Evolutionary conservation across 2,888 invertebrate species (phyloP).

Genomic region (Phaedon cochleariae): DNA sequence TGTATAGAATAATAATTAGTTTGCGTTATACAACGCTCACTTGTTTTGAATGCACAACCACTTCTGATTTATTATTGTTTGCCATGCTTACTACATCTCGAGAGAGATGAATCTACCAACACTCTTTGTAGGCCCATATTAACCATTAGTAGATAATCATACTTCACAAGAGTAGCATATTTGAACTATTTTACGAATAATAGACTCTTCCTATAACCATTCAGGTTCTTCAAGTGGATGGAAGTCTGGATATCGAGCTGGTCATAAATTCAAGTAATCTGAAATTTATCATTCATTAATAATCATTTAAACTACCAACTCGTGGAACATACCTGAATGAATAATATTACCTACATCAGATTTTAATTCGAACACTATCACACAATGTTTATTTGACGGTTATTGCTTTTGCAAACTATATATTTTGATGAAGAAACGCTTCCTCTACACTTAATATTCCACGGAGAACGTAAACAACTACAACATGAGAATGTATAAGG

Average conservation of each 20-base stretch:
- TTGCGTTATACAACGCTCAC: background rate
- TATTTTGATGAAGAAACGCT: conserved; percentile 1
- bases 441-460: conserved; percentile 1
- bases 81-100: background rate
- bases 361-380: background rate
- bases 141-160: background rate
- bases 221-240: background rate
- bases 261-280: background rate
- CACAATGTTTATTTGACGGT: background rate
- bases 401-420: background rate
- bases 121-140: background rate
- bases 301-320: too few relatives aligned
- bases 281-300: too few relatives aligned
- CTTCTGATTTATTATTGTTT: background rate
- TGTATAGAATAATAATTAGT: too few relatives aligned
- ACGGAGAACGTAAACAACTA: background rate
- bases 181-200: background rate
- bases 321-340: background rate
- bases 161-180: background rate
- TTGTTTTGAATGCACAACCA: background rate
- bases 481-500: background rate
- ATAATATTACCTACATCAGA: too few relatives aligned
- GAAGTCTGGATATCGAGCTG: background rate
- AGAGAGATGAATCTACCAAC: background rate
- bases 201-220: too few relatives aligned